Conservation (phyloP, 2,797 vertebrate genomes). For the Coccyzus lansbergi region DNA sequence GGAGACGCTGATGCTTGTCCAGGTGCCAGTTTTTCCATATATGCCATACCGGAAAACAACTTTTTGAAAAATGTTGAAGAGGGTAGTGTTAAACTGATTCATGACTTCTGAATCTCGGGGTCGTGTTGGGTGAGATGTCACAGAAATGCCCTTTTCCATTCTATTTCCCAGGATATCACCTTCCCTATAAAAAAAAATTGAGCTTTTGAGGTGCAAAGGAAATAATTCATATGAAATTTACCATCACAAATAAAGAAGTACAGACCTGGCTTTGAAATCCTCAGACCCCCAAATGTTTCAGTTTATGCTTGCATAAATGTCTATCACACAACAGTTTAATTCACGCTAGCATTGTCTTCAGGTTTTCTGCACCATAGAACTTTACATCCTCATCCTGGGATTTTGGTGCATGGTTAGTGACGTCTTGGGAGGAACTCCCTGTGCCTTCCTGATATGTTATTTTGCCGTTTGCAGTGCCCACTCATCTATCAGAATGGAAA, state of each 20-base stretch:
- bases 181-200: not conserved
- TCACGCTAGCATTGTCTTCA: not conserved
- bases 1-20: conserved; percentile 71
- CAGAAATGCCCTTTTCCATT: conserved; percentile 14
- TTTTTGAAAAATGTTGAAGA: not conserved
- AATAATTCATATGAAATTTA: not conserved
- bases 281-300: not conserved
- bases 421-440: not conserved
- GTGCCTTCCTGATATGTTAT: not conserved
- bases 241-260: not conserved
- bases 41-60: conserved; percentile 43
- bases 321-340: not conserved
- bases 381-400: not conserved
- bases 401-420: not conserved
- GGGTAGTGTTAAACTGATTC: conserved; percentile 33
- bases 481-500: not conserved
- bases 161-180: not conserved
- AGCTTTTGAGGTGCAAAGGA: not conserved
- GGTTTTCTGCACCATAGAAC: not conserved
- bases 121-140: conserved; percentile 47
- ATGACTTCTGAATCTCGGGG: conserved; percentile 50
- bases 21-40: conserved; percentile 73
- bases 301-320: not conserved
- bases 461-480: not conserved
- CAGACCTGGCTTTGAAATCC: not conserved